Conservation (phyloP, 2,888 invertebrate species). For the Noctua janthe region DNA sequence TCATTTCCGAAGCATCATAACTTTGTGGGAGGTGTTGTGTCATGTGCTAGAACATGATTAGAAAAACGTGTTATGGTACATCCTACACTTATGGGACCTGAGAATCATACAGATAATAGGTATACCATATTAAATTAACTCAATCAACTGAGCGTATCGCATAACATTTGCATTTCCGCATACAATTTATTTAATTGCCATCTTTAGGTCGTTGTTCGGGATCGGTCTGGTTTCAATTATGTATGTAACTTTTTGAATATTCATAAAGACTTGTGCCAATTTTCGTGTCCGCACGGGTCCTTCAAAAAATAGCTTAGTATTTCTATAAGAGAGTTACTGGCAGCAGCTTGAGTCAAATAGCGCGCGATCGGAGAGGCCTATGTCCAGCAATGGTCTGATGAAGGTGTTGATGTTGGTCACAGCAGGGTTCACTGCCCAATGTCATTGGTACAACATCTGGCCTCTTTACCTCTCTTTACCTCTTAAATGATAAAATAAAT, state of each 20-base stretch:
- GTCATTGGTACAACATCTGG: neutral
- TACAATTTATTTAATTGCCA: constrained; percentile 7
- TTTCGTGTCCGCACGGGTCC: neutral
- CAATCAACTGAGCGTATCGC: constrained; percentile 48
- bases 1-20: constrained; percentile 11
- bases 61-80: constrained; percentile 43
- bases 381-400: neutral
- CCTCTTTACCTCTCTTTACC: neutral
- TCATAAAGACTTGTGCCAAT: neutral
- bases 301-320: neutral
- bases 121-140: constrained; percentile 37
- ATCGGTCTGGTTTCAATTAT: neutral
- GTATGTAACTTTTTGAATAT: neutral
- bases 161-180: constrained; percentile 49
- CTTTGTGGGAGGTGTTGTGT: constrained; percentile 28
- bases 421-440: neutral
- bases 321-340: neutral
- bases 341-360: neutral
- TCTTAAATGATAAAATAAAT: neutral
- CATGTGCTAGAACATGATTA: constrained; percentile 36
- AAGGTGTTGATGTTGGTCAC: neutral
- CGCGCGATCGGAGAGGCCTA: neutral
- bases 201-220: constrained; percentile 20
- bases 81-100: constrained; percentile 40
- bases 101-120: constrained; percentile 3